Evolutionary conservation across 2,888 invertebrate genomes (phyloP).

Genomic region (Resseliella maxima): DNA sequence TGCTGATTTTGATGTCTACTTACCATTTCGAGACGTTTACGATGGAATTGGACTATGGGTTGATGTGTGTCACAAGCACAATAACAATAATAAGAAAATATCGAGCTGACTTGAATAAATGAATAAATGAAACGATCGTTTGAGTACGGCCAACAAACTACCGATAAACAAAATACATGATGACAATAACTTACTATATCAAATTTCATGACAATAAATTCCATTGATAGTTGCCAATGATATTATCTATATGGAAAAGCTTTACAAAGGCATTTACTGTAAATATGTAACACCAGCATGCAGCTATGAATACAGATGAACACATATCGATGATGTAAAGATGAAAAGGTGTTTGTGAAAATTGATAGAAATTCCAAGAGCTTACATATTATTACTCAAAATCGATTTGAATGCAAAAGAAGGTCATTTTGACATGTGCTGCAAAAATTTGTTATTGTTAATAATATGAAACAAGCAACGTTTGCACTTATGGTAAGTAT

Average conservation of each 20-base stretch:
- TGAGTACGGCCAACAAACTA: neutral
- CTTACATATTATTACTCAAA: too few relatives aligned
- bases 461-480: too few relatives aligned
- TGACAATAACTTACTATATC: conserved; percentile 32
- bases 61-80: conserved; percentile 28
- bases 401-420: too few relatives aligned
- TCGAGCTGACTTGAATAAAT: conserved; percentile 49
- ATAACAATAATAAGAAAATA: neutral
- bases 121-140: neutral
- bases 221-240: conserved; percentile 5
- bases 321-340: too few relatives aligned
- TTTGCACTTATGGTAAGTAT: too few relatives aligned
- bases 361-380: too few relatives aligned
- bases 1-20: too few relatives aligned
- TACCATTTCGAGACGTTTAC: neutral
- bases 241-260: neutral
- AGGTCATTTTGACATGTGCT: too few relatives aligned
- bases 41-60: neutral
- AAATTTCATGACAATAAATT: conserved; percentile 29
- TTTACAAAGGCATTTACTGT: neutral
- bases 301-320: too few relatives aligned
- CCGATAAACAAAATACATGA: neutral
- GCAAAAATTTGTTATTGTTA: too few relatives aligned
- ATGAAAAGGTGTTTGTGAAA: too few relatives aligned
- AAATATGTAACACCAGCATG: neutral